Conservation (phyloP, 2,888 invertebrate species). For the Oscheius sp. region DNA sequence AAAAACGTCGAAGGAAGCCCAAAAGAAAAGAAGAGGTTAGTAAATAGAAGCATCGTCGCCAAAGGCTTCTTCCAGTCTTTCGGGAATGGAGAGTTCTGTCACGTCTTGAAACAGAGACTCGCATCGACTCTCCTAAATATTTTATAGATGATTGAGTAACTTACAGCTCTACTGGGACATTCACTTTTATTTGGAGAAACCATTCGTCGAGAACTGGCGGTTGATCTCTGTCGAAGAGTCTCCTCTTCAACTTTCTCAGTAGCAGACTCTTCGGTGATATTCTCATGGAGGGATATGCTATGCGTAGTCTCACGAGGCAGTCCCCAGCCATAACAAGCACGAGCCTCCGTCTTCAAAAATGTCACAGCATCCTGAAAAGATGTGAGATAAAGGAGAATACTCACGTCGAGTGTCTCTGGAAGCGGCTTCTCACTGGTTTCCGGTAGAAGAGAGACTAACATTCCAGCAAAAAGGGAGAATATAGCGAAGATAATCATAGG, state of each 20-base stretch:
- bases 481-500: conserved; percentile 70
- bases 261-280: not conserved
- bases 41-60: conserved; percentile 29
- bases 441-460: conserved; percentile 67
- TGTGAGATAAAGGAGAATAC: not conserved
- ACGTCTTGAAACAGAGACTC: conserved; percentile 41
- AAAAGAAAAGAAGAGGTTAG: not conserved
- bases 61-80: conserved; percentile 41
- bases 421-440: conserved; percentile 69
- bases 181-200: conserved; percentile 9
- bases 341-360: conserved; percentile 35
- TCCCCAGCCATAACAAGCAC: conserved; percentile 35
- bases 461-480: conserved; percentile 69
- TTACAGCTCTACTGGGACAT: conserved; percentile 13
- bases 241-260: conserved; percentile 17
- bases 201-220: not conserved
- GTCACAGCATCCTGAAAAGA: conserved; percentile 43
- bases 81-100: conserved; percentile 42
- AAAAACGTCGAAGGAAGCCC: conserved; percentile 1
- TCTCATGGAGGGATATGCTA: conserved; percentile 31
- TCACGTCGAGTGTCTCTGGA: conserved; percentile 66
- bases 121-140: conserved; percentile 32
- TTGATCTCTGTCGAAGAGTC: not conserved
- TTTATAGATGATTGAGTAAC: not conserved
- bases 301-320: conserved; percentile 22